Percentiles rank a stretch among this genome's conserved stretches.
Conservation (phyloP, 1,140 invertebrate genomes). For the Magallana gigas region DNA sequence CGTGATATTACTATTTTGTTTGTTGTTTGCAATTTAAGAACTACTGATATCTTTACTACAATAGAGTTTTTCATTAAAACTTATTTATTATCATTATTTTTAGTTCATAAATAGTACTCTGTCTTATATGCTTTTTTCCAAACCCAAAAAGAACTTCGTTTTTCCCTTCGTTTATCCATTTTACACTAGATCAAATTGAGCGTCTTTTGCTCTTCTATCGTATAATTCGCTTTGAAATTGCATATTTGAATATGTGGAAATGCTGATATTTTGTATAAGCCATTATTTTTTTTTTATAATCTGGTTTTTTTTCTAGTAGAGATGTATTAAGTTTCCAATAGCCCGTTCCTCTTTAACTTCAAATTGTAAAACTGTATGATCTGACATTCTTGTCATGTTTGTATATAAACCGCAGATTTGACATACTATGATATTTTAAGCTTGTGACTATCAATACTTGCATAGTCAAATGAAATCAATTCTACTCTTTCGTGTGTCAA, state of each 20-base stretch:
- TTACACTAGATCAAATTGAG: not conserved
- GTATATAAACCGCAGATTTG: not conserved
- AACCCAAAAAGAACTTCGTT: not conserved
- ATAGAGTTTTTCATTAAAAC: slow-evolving; percentile 37
- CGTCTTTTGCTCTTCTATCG: not conserved
- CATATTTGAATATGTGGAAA: not conserved
- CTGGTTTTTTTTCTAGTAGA: not conserved
- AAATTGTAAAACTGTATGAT: not conserved
- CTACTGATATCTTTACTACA: not conserved
- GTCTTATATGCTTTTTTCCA: not conserved
- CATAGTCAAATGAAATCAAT: not conserved
- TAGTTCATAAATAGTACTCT: not conserved
- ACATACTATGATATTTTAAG: not conserved
- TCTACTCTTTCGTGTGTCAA: not conserved
- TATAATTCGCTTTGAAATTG: not conserved
- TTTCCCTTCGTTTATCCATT: slow-evolving; percentile 25
- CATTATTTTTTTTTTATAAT: not conserved
- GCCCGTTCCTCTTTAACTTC: not conserved
- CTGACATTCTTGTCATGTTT: not conserved
- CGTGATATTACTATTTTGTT: not conserved
- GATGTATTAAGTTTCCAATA: slow-evolving; percentile 1
- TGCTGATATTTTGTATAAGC: not conserved
- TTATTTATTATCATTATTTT: not conserved
- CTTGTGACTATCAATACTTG: not conserved
- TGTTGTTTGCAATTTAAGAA: not conserved